Base-by-base conservation (phyloP, 1,140 invertebrate genomes). In the Ptiloglossa arizonensis region DNA sequence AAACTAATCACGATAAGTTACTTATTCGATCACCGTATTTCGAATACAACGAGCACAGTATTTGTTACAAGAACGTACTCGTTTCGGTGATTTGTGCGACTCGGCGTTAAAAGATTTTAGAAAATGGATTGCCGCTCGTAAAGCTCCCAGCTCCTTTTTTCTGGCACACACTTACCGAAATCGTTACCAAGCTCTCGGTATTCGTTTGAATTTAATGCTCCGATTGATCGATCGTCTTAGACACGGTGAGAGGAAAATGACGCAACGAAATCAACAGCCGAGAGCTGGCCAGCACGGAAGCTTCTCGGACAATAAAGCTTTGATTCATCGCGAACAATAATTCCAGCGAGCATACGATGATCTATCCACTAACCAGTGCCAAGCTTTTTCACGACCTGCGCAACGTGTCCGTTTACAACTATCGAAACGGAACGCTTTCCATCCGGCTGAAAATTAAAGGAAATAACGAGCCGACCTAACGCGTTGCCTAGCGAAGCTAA, bases 181-280 rank as follows among this genome's bases (percentile, higher is more conserved):
- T 46, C 60, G 29, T 73, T 64, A 64, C 46, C 2, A n/a, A 6
- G 48, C 32, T 22, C 46, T 35, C 29, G n/a, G 29, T n/a, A 63
- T 73, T 64, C 46, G 29, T 73, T 38, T 41, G 60, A 73, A 73
- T 64, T 66, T 66, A 73, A 73, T 66, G 46, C 35, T 19, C 22
- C 19, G 22, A 17, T 27, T 66, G 71, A 73, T 73, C 71, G 60
- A 73, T 73, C 71, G 60, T 54, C 60, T 73, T 24, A n/a, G 59
- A 38, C 46, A 24, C 22, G 32, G 46, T 1, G 8, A 22, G 29
- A 52, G 46, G 32, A 73, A 54, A 73, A 64, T 64, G 70, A 73
- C 59, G 70, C 57, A 73, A 63, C 59, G 59, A 54, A 64, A 73
- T 64, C 59, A 64, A 73, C 17, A 27, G 29, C 13, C 24, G 2